Percentiles rank a stretch among this genome's conserved stretches.
Evolutionary conservation across 2,797 vertebrate species (phyloP).

Genomic region (Pelobates cultripes): DNA sequence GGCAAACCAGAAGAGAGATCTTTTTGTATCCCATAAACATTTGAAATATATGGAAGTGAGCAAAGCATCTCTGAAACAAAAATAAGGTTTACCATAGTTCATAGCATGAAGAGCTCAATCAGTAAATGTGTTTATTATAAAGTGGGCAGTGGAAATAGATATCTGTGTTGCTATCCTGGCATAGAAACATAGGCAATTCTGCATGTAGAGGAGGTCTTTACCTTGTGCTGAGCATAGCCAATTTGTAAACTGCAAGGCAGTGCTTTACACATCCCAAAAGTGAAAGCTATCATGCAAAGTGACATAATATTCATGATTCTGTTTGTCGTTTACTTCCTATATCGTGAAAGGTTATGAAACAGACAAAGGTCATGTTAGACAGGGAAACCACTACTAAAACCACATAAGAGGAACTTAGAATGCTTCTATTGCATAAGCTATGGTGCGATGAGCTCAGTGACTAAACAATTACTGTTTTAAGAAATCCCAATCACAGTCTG

Average conservation of each 20-base stretch:
- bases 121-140: too few relatives aligned
- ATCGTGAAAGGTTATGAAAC: constrained; percentile 34
- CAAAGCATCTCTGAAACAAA: too few relatives aligned
- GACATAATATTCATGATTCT: not conserved
- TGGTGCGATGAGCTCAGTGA: not conserved
- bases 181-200: not conserved
- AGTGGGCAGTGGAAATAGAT: too few relatives aligned
- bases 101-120: too few relatives aligned
- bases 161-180: not conserved
- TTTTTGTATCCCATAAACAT: too few relatives aligned
- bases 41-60: too few relatives aligned
- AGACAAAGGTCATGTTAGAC: constrained; percentile 9
- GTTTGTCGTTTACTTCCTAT: constrained; percentile 35
- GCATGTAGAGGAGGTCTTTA: not conserved
- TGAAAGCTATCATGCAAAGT: not conserved
- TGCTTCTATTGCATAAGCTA: not conserved
- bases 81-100: too few relatives aligned
- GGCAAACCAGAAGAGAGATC: too few relatives aligned
- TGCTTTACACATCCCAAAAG: not conserved
- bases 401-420: constrained; percentile 47
- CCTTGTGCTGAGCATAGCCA: not conserved
- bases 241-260: not conserved
- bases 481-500: too few relatives aligned
- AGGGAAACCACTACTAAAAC: not conserved
- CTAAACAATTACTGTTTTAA: too few relatives aligned